These are phyloP conservation scores for Leptothorax acervorum DNA, from an alignment of 2,888 invertebrate species.

Conservation along the genomic window DNA sequence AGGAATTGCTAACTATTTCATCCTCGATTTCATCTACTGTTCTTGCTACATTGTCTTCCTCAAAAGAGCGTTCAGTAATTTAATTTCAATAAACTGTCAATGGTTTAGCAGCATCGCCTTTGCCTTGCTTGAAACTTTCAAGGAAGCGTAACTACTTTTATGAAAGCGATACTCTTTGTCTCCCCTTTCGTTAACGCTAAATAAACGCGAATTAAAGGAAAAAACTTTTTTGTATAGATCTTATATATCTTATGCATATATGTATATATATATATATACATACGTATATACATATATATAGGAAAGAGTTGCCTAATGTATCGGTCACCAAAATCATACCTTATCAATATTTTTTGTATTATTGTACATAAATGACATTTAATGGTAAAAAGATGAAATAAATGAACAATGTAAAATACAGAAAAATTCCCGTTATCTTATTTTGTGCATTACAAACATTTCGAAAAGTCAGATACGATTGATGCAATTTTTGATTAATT, in stretches of 20 bases:
- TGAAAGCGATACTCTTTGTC: constrained; percentile 37
- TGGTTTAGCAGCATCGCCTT: constrained; percentile 71
- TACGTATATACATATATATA: background rate
- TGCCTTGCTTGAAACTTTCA: constrained; percentile 66
- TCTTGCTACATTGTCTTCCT: constrained; percentile 7
- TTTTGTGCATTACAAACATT: too few relatives aligned
- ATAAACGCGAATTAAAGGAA: constrained; percentile 38
- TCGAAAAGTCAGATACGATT: too few relatives aligned
- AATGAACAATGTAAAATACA: too few relatives aligned
- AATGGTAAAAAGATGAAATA: too few relatives aligned
- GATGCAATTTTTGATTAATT: too few relatives aligned
- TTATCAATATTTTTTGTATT: too few relatives aligned
- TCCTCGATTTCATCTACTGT: background rate
- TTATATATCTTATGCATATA: background rate
- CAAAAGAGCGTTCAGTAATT: constrained; percentile 67
- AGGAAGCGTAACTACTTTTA: constrained; percentile 62
- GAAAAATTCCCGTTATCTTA: too few relatives aligned
- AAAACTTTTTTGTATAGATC: constrained; percentile 17
- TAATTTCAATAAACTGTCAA: constrained; percentile 72
- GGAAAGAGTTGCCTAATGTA: too few relatives aligned
- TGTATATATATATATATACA: background rate
- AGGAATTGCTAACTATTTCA: background rate
- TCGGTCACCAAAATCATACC: too few relatives aligned
- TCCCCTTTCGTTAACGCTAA: constrained; percentile 33
- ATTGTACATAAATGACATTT: too few relatives aligned